These are phyloP conservation scores for Semicossyphus pulcher DNA, from an alignment of 2,113 vertebrate genomes.

Conservation along the genomic window DNA sequence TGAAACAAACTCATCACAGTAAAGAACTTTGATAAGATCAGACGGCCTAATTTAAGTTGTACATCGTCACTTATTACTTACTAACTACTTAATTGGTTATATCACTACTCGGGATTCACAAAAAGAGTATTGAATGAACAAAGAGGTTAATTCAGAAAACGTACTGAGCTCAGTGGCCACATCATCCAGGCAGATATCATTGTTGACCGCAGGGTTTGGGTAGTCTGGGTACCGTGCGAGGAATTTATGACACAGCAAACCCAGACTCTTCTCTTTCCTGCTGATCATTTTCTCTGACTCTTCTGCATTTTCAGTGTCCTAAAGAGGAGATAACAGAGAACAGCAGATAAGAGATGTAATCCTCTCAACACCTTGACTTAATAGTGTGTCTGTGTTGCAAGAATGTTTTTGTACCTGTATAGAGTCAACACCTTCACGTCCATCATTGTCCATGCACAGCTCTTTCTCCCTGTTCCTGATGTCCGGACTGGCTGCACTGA, in stretches of 20 bases:
- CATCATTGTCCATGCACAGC: slow-evolving; percentile 71
- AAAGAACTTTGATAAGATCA: too few relatives aligned
- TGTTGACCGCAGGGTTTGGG: slow-evolving; percentile 86
- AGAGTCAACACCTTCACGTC: slow-evolving; percentile 76
- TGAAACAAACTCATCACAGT: too few relatives aligned
- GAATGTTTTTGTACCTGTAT: slow-evolving; percentile 80
- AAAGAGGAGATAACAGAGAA: background rate
- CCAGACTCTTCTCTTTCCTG: slow-evolving; percentile 96
- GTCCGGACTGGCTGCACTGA: slow-evolving; percentile 95
- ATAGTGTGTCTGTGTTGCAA: too few relatives aligned
- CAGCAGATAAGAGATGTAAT: background rate
- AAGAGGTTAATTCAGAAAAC: slow-evolving; percentile 52
- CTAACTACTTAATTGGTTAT: too few relatives aligned
- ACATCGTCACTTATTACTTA: too few relatives aligned
- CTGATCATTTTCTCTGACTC: slow-evolving; percentile 91
- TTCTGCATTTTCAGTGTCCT: slow-evolving; percentile 90
- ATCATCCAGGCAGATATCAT: slow-evolving; percentile 94
- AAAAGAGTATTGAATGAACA: too few relatives aligned
- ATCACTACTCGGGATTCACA: too few relatives aligned
- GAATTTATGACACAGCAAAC: slow-evolving; percentile 94
- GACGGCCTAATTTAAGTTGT: too few relatives aligned
- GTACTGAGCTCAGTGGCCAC: slow-evolving; percentile 94
- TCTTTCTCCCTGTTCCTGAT: slow-evolving; percentile 93
- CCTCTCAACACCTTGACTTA: background rate
- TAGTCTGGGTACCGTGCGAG: slow-evolving; percentile 91